Conservation (phyloP, 2,113 vertebrate species). For the Ariopsis seemanni region DNA sequence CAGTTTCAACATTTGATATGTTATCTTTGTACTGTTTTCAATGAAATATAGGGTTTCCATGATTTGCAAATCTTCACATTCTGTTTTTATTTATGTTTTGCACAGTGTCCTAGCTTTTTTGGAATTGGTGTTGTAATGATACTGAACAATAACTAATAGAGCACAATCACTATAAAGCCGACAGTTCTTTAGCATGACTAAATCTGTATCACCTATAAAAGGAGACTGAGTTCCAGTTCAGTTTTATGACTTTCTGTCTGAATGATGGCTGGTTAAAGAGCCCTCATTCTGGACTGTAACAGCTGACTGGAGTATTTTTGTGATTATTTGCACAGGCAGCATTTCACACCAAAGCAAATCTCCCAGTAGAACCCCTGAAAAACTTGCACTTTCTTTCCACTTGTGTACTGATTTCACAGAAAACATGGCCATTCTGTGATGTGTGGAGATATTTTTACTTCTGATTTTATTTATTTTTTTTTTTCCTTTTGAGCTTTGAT, state of each 20-base stretch:
- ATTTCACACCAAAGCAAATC: neutral
- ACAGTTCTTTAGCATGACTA: neutral
- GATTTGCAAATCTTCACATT: no score
- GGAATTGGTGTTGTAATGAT: neutral
- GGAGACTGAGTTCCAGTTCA: neutral
- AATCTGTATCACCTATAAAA: conserved; percentile 26
- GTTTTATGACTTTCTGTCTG: neutral
- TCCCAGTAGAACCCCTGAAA: neutral
- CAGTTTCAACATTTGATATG: no score
- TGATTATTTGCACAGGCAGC: neutral
- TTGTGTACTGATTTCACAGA: neutral
- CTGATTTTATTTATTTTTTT: neutral
- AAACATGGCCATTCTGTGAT: neutral
- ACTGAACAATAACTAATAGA: neutral
- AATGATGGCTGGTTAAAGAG: conserved; percentile 12
- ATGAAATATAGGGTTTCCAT: no score
- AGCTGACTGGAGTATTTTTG: neutral
- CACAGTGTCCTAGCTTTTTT: no score
- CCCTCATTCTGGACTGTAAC: neutral
- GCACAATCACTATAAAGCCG: neutral
- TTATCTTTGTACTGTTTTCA: no score
- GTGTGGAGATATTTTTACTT: neutral
- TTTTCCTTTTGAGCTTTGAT: neutral
- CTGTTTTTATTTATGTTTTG: no score
- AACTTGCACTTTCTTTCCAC: neutral